A percentile compares a stretch with the other conserved stretches of the same genome.
These are phyloP conservation scores for Drosophila nebulosa DNA, from an alignment of 1,140 invertebrate genomes.

Conservation along the genomic window DNA sequence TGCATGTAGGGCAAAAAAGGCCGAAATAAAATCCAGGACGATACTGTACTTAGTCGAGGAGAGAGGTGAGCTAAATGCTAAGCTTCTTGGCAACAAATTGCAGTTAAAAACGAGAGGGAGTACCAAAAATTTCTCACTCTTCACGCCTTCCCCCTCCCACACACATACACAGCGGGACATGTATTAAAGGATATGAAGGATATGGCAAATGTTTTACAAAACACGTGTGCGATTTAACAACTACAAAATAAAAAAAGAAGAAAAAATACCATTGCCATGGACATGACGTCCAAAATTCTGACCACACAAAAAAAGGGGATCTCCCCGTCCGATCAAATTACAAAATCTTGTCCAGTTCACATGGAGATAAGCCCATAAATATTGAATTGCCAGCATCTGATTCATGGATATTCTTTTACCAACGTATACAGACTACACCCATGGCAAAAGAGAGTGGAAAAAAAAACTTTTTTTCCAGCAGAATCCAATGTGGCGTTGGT, in stretches of 20 bases:
- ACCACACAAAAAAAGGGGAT: neutral
- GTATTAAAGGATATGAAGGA: conserved; percentile 67
- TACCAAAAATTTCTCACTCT: conserved; percentile 45
- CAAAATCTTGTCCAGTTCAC: neutral
- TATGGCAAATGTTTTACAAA: conserved; percentile 68
- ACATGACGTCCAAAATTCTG: neutral
- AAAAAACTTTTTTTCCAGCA: conserved; percentile 53
- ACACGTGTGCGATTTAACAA: conserved; percentile 78
- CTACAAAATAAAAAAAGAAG: conserved; percentile 41
- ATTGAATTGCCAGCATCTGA: no score
- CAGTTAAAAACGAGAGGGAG: conserved; percentile 59
- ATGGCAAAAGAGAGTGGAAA: conserved; percentile 25
- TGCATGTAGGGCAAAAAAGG: conserved; percentile 32
- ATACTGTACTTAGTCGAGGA: conserved; percentile 21
- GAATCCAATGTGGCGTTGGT: conserved; percentile 69
- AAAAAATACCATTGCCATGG: conserved; percentile 1
- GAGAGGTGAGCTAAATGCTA: conserved; percentile 19
- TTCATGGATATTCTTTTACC: neutral
- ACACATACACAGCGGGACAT: conserved; percentile 42
- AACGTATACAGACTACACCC: neutral
- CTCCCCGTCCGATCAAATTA: neutral
- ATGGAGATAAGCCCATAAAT: no score
- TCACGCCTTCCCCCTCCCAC: neutral
- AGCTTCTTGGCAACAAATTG: conserved; percentile 73
- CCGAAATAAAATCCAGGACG: conserved; percentile 56